Evolutionary conservation across 2,797 vertebrate species (phyloP).

Genomic region (Cirrhinus molitorella): DNA sequence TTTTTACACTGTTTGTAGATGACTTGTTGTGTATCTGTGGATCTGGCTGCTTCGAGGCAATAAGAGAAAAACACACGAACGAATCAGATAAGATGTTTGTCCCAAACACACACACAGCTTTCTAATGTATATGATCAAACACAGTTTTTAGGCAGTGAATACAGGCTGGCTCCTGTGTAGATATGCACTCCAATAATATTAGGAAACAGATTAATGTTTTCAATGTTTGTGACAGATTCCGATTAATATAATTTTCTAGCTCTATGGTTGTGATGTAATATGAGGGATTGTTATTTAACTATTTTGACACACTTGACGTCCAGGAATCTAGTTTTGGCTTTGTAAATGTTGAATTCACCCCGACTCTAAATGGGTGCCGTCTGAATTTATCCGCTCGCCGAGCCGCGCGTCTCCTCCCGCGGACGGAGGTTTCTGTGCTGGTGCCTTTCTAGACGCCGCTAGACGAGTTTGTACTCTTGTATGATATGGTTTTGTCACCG

Average conservation of each 20-base stretch:
- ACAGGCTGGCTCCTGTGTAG: constrained; percentile 90
- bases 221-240: constrained; percentile 75
- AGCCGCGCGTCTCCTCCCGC: not conserved
- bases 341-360: constrained; percentile 74
- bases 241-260: constrained; percentile 82
- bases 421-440: constrained; percentile 79
- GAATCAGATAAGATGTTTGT: constrained; percentile 27
- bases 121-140: constrained; percentile 63
- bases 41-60: constrained; percentile 74
- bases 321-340: constrained; percentile 77
- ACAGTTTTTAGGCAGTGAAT: constrained; percentile 70
- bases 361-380: not conserved
- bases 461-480: constrained; percentile 92
- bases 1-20: constrained; percentile 69
- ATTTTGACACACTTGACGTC: constrained; percentile 73
- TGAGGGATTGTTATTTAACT: constrained; percentile 75
- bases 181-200: constrained; percentile 74
- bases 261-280: constrained; percentile 73
- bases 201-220: constrained; percentile 70
- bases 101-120: constrained; percentile 43
- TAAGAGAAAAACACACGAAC: constrained; percentile 58
- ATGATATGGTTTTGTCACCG: constrained; percentile 96
- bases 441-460: constrained; percentile 95
- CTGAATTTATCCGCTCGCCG: not conserved
- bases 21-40: constrained; percentile 66